phyloP scores from a whole-genome alignment of 30 jellyfish, hydroid and myxozoan genomes.

The Clytia hemisphaerica region DNA sequence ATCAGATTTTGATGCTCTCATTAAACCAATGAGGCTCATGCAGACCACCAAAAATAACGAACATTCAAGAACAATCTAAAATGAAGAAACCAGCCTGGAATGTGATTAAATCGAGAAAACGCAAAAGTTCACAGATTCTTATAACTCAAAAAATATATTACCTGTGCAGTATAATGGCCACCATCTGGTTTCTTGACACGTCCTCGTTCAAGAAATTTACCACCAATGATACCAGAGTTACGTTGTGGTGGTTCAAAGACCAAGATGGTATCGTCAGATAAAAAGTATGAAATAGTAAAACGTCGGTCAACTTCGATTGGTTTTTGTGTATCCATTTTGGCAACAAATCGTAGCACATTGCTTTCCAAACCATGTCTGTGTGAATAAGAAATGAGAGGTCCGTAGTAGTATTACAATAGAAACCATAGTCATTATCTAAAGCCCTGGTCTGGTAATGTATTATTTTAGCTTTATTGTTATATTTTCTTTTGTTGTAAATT shows the following conservation, averaged over 20 bases:
- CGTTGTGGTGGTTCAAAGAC: conserved; percentile 96
- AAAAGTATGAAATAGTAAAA: conserved; percentile 74
- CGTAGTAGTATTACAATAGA: too few species aligned
- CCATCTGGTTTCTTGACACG: conserved; percentile 78
- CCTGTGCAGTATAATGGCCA: conserved; percentile 78
- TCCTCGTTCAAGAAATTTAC: conserved; percentile 84
- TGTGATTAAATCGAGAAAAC: background rate
- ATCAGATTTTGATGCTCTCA: too few species aligned
- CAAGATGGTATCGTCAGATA: conserved; percentile 85
- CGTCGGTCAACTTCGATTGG: conserved; percentile 88
- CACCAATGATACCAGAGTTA: conserved; percentile 95
- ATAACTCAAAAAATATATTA: background rate
- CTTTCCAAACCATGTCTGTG: conserved; percentile 89
- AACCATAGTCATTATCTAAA: too few species aligned
- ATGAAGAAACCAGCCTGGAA: background rate
- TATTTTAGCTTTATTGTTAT: too few species aligned
- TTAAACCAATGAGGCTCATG: background rate
- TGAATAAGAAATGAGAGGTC: background rate
- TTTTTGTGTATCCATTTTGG: conserved; percentile 77
- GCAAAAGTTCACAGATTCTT: background rate
- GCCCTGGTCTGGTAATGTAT: too few species aligned
- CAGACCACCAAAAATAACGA: background rate
- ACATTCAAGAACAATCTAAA: background rate
- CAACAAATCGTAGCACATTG: conserved; percentile 81
- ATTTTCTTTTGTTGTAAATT: too few species aligned